Base-by-base conservation (phyloP, 2,113 vertebrate species). In the Chrysemys picta region DNA sequence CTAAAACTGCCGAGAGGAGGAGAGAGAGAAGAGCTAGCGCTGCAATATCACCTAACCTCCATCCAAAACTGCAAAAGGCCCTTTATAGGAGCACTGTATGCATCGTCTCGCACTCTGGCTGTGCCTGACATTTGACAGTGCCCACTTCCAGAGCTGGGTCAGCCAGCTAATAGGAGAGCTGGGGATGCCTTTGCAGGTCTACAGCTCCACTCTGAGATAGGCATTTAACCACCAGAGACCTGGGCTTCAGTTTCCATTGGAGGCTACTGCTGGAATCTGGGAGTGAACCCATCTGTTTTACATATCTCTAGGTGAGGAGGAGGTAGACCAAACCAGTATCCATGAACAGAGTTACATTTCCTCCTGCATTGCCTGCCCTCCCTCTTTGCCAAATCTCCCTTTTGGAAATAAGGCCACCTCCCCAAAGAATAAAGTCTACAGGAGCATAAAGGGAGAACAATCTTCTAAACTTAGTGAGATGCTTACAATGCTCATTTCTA, bases 201-300 rank as follows among this genome's bases (percentile, higher is more conserved):
- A 52, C 50, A 91, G 89, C 78, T 86, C 35, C 52, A 31, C 35
- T n/a, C 4, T 5, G 54, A 93, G 25, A 25, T 84, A 59, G 84
- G 85, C 72, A 86, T 2, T 1, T 81, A 75, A 76, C 38, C 88
- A 27, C 81, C 53, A 78, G n/a, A 75, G 47, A 50, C 50, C 50
- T 10, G 27, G 87, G 92, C 69, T 95, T 85, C 95, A 96, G 80
- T 95, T 95, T 93, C 79, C 85, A 31, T 27, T 96, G 85, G 82
- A 87, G 89, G 88, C 84, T 94, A 21, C 47, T 89, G 75, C 6
- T 24, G 85, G 91, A 96, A 96, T 95, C 82, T 92, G 95, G 89
- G 85, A 84, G 85, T 85, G 87, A 96, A 92, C 88, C 65, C 27
- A 81, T 89, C 84, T 82, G 83, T 85, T 85, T 97, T 87, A 27